Evolutionary conservation across 2,888 invertebrate species (phyloP), one percentile per base, ranked within the genome.

Genomic region (Zele albiditarsus): DNA sequence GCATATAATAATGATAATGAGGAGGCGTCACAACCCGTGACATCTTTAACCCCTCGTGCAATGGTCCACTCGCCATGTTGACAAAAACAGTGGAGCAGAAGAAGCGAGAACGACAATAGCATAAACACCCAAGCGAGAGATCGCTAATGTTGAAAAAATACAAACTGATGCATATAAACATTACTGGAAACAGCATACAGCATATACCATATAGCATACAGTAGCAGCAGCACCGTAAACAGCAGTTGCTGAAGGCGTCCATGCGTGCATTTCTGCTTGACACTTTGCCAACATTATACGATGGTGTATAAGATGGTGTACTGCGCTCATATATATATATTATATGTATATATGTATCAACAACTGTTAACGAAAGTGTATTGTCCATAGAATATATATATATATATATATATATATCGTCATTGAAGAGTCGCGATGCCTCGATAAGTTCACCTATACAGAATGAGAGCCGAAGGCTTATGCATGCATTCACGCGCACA

Each of bases 1-100:
- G 81, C 82, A 83, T 81, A 81, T 82, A 84, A 86, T 85, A 86
- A 86, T 84, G 83, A 86, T 85, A 84, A 87, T 85, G 86, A 86
- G 78, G 78, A 78, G 71, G n/a, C 8, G 20, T 20, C 53, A 20
- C 69, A 42, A 49, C 53, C 31, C 49, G 25, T 69, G 42, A 58
- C 75, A 65, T 46, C 62, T 69, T 72, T 66, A 57, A 33, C 58
- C 70, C 57, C 31, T 8, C 20, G 53, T 23, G 53, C 53, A 53
- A n/a, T 53, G 60, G 62, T 76, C 73, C 71, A 38, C 46, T 46
- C 72, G 62, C 63, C 62, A 49, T 53, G 58, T 53, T 49, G 74
- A 67, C n/a, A 28, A 65, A 66, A 65, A 42, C 58, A 53, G 20
- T 20, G 53, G 14, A n/a, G 46, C 46, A 14, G 10, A 53, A 53